Conservation (phyloP, 2,888 invertebrate species). For the Elegia similella region DNA sequence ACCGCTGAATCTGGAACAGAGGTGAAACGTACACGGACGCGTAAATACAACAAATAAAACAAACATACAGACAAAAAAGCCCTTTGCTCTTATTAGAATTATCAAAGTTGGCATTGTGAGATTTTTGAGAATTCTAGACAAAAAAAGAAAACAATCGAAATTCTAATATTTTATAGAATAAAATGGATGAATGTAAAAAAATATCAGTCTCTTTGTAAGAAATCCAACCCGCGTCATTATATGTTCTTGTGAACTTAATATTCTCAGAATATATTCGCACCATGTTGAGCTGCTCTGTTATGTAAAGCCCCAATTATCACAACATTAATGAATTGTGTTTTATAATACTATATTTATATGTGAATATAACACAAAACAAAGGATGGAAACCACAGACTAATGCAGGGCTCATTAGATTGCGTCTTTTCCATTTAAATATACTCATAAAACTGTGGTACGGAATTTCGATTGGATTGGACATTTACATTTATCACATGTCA, state of each 20-base stretch:
- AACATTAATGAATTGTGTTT: neutral
- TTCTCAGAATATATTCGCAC: neutral
- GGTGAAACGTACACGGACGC: slow-evolving; percentile 12
- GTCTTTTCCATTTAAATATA: neutral
- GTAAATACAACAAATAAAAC: neutral
- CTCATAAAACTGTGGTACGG: too few relatives aligned
- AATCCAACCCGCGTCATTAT: neutral
- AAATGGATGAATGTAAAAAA: too few relatives aligned
- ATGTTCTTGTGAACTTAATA: neutral
- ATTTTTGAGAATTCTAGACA: neutral
- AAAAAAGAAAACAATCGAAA: too few relatives aligned
- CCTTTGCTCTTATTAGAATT: neutral
- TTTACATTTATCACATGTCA: too few relatives aligned
- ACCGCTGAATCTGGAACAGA: slow-evolving; percentile 9
- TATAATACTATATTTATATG: neutral
- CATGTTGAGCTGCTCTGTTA: neutral
- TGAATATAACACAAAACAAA: neutral
- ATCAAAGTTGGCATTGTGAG: neutral
- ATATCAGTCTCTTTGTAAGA: too few relatives aligned
- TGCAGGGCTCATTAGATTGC: neutral
- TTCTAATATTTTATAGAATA: too few relatives aligned
- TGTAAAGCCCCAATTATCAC: neutral
- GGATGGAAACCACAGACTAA: neutral
- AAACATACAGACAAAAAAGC: neutral
- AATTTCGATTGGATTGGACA: too few relatives aligned